Conservation (phyloP, 2,113 vertebrate genomes). For the Donacobius atricapilla region DNA sequence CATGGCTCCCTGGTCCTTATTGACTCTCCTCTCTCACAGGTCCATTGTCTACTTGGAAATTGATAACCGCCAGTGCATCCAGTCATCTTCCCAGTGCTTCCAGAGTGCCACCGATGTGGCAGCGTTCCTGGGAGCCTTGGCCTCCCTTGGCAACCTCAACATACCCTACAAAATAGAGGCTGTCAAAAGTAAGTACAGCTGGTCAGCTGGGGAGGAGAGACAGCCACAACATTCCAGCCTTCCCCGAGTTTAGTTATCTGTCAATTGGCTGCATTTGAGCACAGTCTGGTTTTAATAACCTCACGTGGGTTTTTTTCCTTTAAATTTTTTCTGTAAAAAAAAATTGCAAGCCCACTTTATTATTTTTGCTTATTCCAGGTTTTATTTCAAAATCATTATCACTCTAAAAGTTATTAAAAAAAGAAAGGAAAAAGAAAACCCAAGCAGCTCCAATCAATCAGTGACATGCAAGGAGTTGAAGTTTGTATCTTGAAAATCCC, state of each 20-base stretch:
- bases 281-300: neutral
- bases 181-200: constrained; percentile 84
- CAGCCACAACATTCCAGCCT: neutral
- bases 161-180: constrained; percentile 93
- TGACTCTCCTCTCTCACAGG: constrained; percentile 54
- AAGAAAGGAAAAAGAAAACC: constrained; percentile 19
- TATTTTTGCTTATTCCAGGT: constrained; percentile 35
- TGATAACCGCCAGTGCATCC: constrained; percentile 94
- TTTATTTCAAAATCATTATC: constrained; percentile 94
- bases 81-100: constrained; percentile 90
- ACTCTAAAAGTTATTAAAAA: constrained; percentile 51
- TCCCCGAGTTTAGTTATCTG: neutral
- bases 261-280: neutral
- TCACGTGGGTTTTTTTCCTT: neutral
- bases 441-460: constrained; percentile 85
- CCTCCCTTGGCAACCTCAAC: constrained; percentile 89
- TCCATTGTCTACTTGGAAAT: constrained; percentile 94
- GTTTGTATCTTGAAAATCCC: constrained; percentile 99
- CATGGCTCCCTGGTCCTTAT: neutral
- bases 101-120: constrained; percentile 90
- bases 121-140: constrained; percentile 91
- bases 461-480: constrained; percentile 96
- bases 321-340: neutral
- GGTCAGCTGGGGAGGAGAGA: neutral
- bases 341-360: neutral